Base-by-base conservation (phyloP, 2,113 vertebrate genomes). In the Anolis sagrei region DNA sequence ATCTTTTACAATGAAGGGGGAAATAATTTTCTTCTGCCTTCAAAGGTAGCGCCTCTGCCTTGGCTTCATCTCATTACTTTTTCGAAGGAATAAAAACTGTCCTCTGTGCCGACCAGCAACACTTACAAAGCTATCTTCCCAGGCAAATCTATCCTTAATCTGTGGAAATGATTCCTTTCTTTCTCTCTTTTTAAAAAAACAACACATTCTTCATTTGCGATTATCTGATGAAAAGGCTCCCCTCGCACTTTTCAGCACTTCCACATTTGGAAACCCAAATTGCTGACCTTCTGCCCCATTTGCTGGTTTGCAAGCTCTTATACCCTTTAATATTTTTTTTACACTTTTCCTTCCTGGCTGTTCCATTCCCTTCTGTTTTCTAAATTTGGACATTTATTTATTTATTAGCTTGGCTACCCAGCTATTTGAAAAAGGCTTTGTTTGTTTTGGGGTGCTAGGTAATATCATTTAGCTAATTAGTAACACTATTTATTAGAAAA, bases 21-120 rank as follows among this genome's bases (percentile, higher is more conserved):
- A 90, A 94, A 94, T 93, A 85, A 93, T 94, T 94, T 93, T 93
- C 89, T 93, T n/a, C 19, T 77, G 81, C 92, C 89, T 93, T 87
- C 90, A 61, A 89, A 72, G 92, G 87, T 90, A 90, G 87, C 89
- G 91, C 86, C 39, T 74, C 91, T 87, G 88, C 93, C 92, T 89
- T 49, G 91, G 92, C 85, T 87, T 87, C 87, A 89, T 94, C 94
- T 95, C 94, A 94, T 94, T 95, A 92, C 89, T 90, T 80, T 75
- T 89, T 86, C 87, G 49, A 79, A 85, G 44, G 92, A 92, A 93
- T 94, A 91, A 95, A 92, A 79, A 36, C 13, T 27, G 84, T 84
- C 92, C 89, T 91, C 76, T 86, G 90, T 89, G 92, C 90, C 76
- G 89, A 86, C 88, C 82, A 89, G 88, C 88, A 83, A 27, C 36